Evolutionary conservation across 1,140 invertebrate species (phyloP).

Genomic region (Stegodyphus mimosarum): DNA sequence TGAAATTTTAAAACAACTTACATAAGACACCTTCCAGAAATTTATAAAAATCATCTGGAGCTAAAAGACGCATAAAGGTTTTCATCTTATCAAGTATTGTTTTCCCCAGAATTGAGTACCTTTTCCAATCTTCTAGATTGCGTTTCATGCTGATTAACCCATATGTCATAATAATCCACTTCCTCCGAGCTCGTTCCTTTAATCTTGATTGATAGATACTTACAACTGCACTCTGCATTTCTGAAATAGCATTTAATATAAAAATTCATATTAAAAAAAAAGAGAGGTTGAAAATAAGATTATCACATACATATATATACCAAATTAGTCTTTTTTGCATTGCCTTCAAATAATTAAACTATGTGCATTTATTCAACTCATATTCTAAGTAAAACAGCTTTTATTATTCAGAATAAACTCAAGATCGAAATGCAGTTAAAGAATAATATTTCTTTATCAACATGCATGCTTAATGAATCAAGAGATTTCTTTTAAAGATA

Average conservation of each 20-base stretch:
- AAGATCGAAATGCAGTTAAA: too few species aligned
- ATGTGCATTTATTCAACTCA: not conserved
- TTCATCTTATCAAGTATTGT: slow-evolving; percentile 74
- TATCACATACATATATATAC: too few species aligned
- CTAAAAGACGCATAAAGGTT: slow-evolving; percentile 79
- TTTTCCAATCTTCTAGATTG: slow-evolving; percentile 72
- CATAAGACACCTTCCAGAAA: slow-evolving; percentile 80
- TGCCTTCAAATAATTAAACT: too few species aligned
- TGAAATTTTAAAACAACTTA: slow-evolving; percentile 37
- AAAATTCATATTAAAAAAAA: too few species aligned
- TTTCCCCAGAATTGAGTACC: slow-evolving; percentile 75
- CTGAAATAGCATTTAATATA: slow-evolving; percentile 62
- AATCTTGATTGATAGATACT: slow-evolving; percentile 79
- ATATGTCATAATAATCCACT: slow-evolving; percentile 80
- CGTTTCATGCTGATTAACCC: slow-evolving; percentile 81
- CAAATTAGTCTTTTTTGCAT: too few species aligned
- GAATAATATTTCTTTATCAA: too few species aligned
- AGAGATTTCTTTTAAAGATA: too few species aligned
- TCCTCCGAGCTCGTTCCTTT: slow-evolving; percentile 78
- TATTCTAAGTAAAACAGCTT: not conserved
- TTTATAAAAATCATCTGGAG: slow-evolving; percentile 80
- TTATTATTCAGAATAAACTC: too few species aligned
- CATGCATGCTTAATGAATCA: too few species aligned
- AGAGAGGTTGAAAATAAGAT: too few species aligned
- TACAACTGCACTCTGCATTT: slow-evolving; percentile 77